Evolutionary conservation across 2,888 invertebrate genomes (phyloP).

Genomic region (Strigamia maritima): DNA sequence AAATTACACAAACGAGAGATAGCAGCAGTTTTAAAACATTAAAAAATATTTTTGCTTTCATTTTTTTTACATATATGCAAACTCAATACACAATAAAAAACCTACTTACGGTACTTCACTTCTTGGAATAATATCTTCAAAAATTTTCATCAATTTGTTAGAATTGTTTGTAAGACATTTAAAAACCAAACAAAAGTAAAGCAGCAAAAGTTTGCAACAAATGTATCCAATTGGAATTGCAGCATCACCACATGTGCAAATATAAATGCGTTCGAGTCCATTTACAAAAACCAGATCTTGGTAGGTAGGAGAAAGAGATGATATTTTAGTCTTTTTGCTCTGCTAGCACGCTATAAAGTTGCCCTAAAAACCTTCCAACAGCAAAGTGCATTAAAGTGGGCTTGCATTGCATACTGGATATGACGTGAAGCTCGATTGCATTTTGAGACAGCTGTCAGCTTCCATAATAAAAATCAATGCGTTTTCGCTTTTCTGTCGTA

Average conservation of each 20-base stretch:
- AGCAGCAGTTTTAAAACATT: too few species aligned
- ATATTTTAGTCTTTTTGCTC: slow-evolving; percentile 11
- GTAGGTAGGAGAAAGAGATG: background rate
- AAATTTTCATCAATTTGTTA: too few species aligned
- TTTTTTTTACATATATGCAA: too few species aligned
- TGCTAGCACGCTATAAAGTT: slow-evolving; percentile 6
- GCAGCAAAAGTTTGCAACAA: background rate
- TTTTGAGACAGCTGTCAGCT: slow-evolving; percentile 23
- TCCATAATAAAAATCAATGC: slow-evolving; percentile 20
- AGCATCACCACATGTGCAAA: background rate
- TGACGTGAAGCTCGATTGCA: slow-evolving; percentile 7
- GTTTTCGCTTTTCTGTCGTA: slow-evolving; percentile 1
- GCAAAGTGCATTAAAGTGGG: slow-evolving; percentile 16
- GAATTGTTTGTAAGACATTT: too few species aligned
- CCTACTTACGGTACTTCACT: too few species aligned
- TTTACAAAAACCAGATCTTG: background rate
- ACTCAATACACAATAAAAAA: too few species aligned
- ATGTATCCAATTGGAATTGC: background rate
- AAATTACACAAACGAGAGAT: too few species aligned
- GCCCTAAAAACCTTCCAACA: slow-evolving; percentile 20
- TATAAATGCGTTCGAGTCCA: background rate
- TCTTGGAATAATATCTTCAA: too few species aligned
- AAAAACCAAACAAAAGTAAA: background rate
- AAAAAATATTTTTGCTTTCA: too few species aligned
- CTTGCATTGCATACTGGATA: slow-evolving; percentile 17